Evolutionary conservation across 2,797 vertebrate genomes (phyloP).

Genomic region (Acrossocheilus fasciatus): DNA sequence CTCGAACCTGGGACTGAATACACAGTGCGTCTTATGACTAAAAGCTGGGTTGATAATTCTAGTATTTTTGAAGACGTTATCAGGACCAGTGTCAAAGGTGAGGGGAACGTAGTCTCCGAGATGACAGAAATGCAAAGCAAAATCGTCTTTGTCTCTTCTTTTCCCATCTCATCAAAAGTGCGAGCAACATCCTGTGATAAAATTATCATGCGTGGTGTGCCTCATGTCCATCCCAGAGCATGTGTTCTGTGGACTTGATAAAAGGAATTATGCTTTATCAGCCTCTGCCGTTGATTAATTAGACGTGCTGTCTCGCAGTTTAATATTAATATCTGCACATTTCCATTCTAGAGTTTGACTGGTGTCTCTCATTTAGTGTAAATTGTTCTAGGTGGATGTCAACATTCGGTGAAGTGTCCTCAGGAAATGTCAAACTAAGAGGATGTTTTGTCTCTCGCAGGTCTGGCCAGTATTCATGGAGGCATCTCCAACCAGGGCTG

Average conservation of each 20-base stretch:
- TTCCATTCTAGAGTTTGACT: constrained; percentile 64
- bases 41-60: constrained; percentile 89
- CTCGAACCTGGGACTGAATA: constrained; percentile 86
- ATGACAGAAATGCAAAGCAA: constrained; percentile 7
- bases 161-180: constrained; percentile 32
- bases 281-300: constrained; percentile 77
- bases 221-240: constrained; percentile 60
- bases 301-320: constrained; percentile 80
- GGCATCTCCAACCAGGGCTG: constrained; percentile 95
- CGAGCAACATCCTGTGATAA: constrained; percentile 51
- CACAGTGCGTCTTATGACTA: constrained; percentile 88
- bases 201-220: constrained; percentile 42
- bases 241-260: constrained; percentile 67
- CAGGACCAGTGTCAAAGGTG: constrained; percentile 88
- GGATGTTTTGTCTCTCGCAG: constrained; percentile 75
- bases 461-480: constrained; percentile 87
- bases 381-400: constrained; percentile 69
- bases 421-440: constrained; percentile 63
- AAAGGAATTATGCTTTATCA: constrained; percentile 76
- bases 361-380: constrained; percentile 62
- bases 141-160: background rate
- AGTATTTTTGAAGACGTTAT: constrained; percentile 94
- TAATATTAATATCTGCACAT: constrained; percentile 77
- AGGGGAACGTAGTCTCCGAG: constrained; percentile 67
- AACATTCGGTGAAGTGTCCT: constrained; percentile 75